These are phyloP conservation scores for Trissoscelio sp. DNA, from an alignment of 2,888 invertebrate species.

Conservation along the genomic window DNA sequence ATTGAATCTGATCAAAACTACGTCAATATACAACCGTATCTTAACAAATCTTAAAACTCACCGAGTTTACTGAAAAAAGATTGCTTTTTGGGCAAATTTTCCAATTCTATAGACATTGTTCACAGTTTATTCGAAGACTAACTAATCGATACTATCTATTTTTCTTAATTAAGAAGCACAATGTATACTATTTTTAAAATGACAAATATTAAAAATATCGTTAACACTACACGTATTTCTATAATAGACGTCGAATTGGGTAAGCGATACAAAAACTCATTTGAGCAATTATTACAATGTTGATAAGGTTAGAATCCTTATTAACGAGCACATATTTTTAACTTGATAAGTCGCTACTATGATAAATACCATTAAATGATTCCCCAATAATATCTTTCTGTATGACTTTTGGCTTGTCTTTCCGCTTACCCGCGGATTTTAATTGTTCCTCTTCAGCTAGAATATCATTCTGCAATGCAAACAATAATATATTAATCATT, in stretches of 20 bases:
- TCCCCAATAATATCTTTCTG: conserved; percentile 57
- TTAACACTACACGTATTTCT: neutral
- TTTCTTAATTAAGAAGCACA: neutral
- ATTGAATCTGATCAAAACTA: neutral
- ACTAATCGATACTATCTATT: too few species aligned
- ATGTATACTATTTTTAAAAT: neutral
- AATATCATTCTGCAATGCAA: conserved; percentile 55
- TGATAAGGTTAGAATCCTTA: neutral
- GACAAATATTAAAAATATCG: conserved; percentile 1
- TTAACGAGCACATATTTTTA: conserved; percentile 16
- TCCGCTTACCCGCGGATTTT: conserved; percentile 48
- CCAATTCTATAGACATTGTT: too few species aligned
- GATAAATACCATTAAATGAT: conserved; percentile 54
- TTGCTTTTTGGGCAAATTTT: too few species aligned
- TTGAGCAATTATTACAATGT: too few species aligned
- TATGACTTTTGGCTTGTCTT: conserved; percentile 60
- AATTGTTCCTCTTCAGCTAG: conserved; percentile 50
- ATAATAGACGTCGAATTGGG: neutral
- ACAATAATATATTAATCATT: neutral
- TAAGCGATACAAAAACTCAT: too few species aligned
- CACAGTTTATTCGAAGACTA: too few species aligned
- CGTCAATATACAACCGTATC: neutral
- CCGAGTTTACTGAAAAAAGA: neutral
- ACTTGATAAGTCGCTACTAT: neutral
- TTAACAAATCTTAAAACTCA: neutral